These are phyloP conservation scores for Acrossocheilus wenchowensis DNA, from an alignment of 2,797 vertebrate genomes.

Conservation along the genomic window DNA sequence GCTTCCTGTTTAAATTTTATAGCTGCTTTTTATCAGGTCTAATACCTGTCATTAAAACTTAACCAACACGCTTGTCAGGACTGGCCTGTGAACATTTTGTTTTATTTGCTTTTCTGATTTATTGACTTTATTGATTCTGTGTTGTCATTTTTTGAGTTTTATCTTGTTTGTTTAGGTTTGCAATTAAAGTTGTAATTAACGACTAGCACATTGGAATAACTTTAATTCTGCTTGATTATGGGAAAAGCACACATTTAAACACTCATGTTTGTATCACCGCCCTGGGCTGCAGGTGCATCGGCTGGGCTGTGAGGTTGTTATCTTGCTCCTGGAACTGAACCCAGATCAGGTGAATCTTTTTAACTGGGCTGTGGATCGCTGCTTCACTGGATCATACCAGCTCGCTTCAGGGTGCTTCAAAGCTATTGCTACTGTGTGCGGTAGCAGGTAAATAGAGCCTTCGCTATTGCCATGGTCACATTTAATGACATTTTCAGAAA, in stretches of 20 bases:
- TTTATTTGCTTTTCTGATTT: not conserved
- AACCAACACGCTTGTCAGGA: slow-evolving; percentile 4
- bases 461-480: not conserved
- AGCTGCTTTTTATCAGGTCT: slow-evolving; percentile 15
- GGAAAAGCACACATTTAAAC: not conserved
- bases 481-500: not conserved
- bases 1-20: slow-evolving; percentile 7
- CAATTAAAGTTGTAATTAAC: not conserved
- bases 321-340: slow-evolving; percentile 94
- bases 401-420: slow-evolving; percentile 98
- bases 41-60: not conserved
- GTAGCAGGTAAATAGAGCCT: slow-evolving; percentile 86
- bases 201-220: not conserved
- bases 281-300: slow-evolving; percentile 87
- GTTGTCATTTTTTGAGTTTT: not conserved
- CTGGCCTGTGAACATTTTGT: not conserved
- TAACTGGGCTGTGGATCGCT: slow-evolving; percentile 98
- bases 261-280: not conserved
- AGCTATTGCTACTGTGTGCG: slow-evolving; percentile 97
- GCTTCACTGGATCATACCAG: slow-evolving; percentile 97
- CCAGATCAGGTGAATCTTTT: slow-evolving; percentile 98
- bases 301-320: slow-evolving; percentile 96
- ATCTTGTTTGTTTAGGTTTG: not conserved
- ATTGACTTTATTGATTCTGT: not conserved
- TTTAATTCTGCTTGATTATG: not conserved